Conservation (phyloP, 2,888 invertebrate species). For the Acanthosepion esculentum region DNA sequence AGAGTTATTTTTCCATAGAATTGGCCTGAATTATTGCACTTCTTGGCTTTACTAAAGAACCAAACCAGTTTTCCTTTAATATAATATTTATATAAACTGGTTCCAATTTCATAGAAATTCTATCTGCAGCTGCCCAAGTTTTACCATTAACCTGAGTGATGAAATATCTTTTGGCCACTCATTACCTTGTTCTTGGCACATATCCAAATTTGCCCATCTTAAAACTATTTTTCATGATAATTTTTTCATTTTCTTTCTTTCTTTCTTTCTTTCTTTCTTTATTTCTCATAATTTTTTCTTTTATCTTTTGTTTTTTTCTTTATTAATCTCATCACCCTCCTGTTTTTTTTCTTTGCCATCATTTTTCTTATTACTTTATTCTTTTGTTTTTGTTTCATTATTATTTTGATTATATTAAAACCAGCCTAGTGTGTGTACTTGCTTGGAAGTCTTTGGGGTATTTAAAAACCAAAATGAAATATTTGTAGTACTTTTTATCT, state of each 20-base stretch:
- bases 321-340: background rate
- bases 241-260: background rate
- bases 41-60: too few species aligned
- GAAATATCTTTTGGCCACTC: conserved; percentile 33
- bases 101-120: background rate
- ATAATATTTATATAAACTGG: background rate
- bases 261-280: background rate
- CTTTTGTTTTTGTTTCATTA: background rate
- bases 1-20: too few species aligned
- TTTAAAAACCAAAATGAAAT: background rate
- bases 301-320: background rate
- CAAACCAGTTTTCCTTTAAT: too few species aligned
- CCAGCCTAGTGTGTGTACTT: background rate
- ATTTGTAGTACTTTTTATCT: background rate
- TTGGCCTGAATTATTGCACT: too few species aligned
- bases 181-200: background rate
- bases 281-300: background rate
- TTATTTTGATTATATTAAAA: background rate
- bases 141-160: background rate
- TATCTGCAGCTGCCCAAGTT: background rate
- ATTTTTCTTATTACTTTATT: background rate
- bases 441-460: background rate
- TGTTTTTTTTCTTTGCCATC: too few species aligned
- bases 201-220: background rate
- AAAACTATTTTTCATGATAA: background rate